Evolutionary conservation across 30 jellyfish, hydroid and myxozoan genomes (phyloP).

Genomic region (Clytia hemisphaerica): DNA sequence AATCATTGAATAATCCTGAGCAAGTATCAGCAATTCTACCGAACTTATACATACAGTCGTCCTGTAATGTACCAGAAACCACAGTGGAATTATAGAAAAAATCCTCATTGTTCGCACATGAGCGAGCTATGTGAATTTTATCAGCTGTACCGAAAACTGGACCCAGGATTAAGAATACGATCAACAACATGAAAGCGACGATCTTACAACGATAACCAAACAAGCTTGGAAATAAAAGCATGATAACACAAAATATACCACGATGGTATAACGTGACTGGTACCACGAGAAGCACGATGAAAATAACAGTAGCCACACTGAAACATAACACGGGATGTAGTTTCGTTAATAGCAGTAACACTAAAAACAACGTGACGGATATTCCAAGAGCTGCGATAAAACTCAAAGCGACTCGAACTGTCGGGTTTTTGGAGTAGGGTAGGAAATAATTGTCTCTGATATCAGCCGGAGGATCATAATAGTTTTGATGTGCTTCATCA

Average conservation of each 20-base stretch:
- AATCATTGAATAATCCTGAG: no score
- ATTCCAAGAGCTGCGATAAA: constrained; percentile 25
- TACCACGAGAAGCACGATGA: constrained; percentile 43
- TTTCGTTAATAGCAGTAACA: constrained; percentile 22
- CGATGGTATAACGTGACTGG: constrained; percentile 48
- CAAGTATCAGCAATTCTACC: no score
- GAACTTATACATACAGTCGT: no score
- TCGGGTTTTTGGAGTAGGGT: constrained; percentile 17
- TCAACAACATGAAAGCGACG: constrained; percentile 29
- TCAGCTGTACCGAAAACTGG: constrained; percentile 57
- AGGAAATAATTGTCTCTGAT: constrained; percentile 57
- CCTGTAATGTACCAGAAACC: no score
- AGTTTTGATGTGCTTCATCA: constrained; percentile 32
- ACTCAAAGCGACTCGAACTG: constrained; percentile 25
- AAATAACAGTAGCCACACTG: constrained; percentile 32
- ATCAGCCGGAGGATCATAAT: constrained; percentile 49
- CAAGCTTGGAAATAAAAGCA: constrained; percentile 62
- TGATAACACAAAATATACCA: constrained; percentile 53
- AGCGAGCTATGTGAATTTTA: constrained; percentile 25
- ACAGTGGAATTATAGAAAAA: no score
- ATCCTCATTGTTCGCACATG: neutral
- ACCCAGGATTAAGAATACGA: constrained; percentile 52
- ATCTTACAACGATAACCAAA: constrained; percentile 49
- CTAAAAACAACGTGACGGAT: constrained; percentile 45
- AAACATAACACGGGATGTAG: constrained; percentile 52